Conservation (phyloP, 2,797 vertebrate genomes). For the Sebastes cheni region DNA sequence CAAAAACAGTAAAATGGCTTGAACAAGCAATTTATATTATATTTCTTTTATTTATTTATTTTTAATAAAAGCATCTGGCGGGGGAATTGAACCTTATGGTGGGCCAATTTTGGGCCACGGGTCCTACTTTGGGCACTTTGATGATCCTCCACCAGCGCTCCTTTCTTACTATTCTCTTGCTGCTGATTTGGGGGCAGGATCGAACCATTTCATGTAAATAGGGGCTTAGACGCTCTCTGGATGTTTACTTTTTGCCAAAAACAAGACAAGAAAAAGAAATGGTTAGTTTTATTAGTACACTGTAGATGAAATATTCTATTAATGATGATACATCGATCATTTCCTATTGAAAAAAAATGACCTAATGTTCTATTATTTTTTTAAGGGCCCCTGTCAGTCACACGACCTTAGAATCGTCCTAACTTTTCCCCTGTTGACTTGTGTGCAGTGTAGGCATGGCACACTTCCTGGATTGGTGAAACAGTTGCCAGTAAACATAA, state of each 20-base stretch:
- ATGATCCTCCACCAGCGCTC: not conserved
- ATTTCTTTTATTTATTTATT: too few relatives aligned
- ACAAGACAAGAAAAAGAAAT: not conserved
- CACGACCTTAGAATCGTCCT: not conserved
- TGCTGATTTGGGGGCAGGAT: not conserved
- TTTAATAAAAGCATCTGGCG: too few relatives aligned
- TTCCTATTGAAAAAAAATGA: not conserved
- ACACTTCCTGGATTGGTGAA: not conserved
- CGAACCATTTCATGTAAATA: not conserved
- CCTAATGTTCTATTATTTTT: not conserved
- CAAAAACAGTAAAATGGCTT: too few relatives aligned
- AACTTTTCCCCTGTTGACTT: not conserved
- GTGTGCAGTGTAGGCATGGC: not conserved
- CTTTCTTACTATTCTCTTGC: not conserved
- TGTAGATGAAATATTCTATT: not conserved
- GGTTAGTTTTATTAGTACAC: not conserved
- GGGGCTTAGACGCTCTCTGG: not conserved
- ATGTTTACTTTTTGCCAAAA: not conserved
- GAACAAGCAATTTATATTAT: too few relatives aligned
- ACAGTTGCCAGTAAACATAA: conserved; percentile 11
- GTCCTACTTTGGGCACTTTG: too few relatives aligned
- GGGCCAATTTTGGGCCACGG: too few relatives aligned
- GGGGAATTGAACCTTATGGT: too few relatives aligned
- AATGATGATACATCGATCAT: not conserved
- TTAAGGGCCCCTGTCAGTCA: not conserved